Percentiles rank a stretch among this genome's conserved stretches.
These are phyloP conservation scores for Plagiodera versicolora DNA, from an alignment of 2,888 invertebrate genomes.

Conservation along the genomic window DNA sequence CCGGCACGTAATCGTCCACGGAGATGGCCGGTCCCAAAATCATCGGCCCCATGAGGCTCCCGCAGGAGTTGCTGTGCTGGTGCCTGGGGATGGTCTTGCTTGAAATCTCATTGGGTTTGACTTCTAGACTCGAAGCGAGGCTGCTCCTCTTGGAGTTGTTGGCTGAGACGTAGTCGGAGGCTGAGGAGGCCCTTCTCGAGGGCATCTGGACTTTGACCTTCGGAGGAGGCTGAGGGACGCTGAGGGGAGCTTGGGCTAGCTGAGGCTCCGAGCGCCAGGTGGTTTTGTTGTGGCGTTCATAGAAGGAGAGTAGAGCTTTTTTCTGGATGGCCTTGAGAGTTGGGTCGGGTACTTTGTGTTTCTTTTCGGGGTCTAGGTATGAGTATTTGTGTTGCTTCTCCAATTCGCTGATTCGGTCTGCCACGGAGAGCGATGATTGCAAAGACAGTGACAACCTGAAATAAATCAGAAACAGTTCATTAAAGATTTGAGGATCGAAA, in stretches of 20 bases:
- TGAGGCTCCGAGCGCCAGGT: slow-evolving; percentile 65
- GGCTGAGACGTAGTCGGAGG: slow-evolving; percentile 66
- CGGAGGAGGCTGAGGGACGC: slow-evolving; percentile 52
- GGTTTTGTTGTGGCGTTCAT: slow-evolving; percentile 65
- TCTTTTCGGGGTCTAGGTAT: slow-evolving; percentile 73
- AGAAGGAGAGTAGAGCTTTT: slow-evolving; percentile 78
- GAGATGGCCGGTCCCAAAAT: slow-evolving; percentile 66
- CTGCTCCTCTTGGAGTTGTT: slow-evolving; percentile 56
- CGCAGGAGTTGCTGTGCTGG: slow-evolving; percentile 63
- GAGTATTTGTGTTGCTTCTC: slow-evolving; percentile 67
- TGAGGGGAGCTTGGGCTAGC: slow-evolving; percentile 48
- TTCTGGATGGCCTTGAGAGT: slow-evolving; percentile 81
- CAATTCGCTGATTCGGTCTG: slow-evolving; percentile 67
- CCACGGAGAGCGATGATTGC: slow-evolving; percentile 62
- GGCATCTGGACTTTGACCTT: slow-evolving; percentile 55
- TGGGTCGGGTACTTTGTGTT: slow-evolving; percentile 70
- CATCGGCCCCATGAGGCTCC: slow-evolving; percentile 63
- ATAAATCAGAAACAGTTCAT: slow-evolving; percentile 24
- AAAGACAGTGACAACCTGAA: slow-evolving; percentile 47
- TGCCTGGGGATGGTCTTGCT: slow-evolving; percentile 54
- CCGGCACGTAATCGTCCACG: slow-evolving; percentile 71
- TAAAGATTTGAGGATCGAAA: too few species aligned
- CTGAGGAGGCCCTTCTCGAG: slow-evolving; percentile 66
- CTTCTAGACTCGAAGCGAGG: slow-evolving; percentile 46
- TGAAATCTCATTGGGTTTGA: slow-evolving; percentile 42